phyloP scores from a whole-genome alignment of 1,140 invertebrate species.

The Orchesella cincta region DNA sequence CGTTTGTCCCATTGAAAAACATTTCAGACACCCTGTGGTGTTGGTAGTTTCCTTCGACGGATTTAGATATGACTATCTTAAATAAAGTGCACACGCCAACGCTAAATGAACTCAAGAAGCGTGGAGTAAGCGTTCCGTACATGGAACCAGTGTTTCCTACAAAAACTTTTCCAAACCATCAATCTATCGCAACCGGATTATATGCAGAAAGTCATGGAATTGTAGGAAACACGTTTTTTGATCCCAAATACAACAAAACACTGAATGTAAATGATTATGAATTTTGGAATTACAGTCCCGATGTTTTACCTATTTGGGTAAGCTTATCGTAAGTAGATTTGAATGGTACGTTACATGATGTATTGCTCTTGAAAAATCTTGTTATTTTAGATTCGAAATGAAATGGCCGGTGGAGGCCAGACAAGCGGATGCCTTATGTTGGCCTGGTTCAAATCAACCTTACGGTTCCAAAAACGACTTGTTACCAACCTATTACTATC shows the following conservation, averaged over 20 bases:
- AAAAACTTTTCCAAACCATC: conserved; percentile 80
- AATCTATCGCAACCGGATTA: conserved; percentile 75
- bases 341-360: neutral
- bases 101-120: conserved; percentile 60
- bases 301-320: conserved; percentile 65
- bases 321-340: conserved; percentile 35
- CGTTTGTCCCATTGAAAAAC: too few relatives aligned
- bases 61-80: conserved; percentile 70
- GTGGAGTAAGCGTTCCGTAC: conserved; percentile 65
- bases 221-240: conserved; percentile 67
- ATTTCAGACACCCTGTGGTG: conserved; percentile 59
- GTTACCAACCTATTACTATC: neutral
- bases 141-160: conserved; percentile 71
- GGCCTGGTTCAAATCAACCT: neutral
- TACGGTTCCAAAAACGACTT: neutral
- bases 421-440: neutral
- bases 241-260: conserved; percentile 58
- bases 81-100: conserved; percentile 58
- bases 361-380: neutral
- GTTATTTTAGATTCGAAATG: neutral
- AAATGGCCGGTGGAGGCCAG: neutral
- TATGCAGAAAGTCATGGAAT: conserved; percentile 75
- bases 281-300: conserved; percentile 61
- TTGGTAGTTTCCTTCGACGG: conserved; percentile 72
- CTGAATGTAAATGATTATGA: conserved; percentile 57